Evolutionary conservation across 1,140 invertebrate species (phyloP), one percentile per base, ranked within the genome.

Genomic region (Heliothis virescens): DNA sequence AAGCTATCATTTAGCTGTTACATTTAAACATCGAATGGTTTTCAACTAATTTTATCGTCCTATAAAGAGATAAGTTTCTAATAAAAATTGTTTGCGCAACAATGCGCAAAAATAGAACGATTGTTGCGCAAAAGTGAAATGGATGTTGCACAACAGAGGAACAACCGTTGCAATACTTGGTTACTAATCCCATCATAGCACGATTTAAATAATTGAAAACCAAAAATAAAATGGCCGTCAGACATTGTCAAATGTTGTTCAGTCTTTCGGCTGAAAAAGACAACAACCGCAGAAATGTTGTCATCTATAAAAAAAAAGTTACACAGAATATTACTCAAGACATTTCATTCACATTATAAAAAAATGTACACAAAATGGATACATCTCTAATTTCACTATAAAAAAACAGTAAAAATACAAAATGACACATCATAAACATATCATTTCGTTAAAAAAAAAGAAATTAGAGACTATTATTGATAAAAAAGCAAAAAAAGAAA

Each of bases 1-100:
- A 90, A 90, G 86, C 90, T 92, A 91, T 87, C 81, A 89, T 87
- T 90, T 91, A 91, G 91, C 90, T 92, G 91, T 92, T 90, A 87
- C 83, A 87, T 90, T 88, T 82, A 85, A 85, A 84, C 80, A 81
- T 76, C 71, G n/a, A 80, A 18, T 16, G 52, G 21, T 71, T 71
- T 53, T 29, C 7, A 26, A 7, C 21, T 26, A 3, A 53, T 71
- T 29, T 50, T 48, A 29, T 50, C 13, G 12, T 13, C 29, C 26
- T 29, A 60, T 60, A 60, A 29, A 26, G 34, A 65, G 11, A 47
- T 47, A 47, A 67, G 21, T 26, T 26, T 26, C 2, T 26, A 41
- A 16, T 53, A 9, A 18, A 65, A 34, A 62, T 4, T 10, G 63
- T 16, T 15, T 15, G 9, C 10, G 16, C 5, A 21, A 12, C 11